Conservation (phyloP, 2,888 invertebrate species). For the Acanthococcus lagerstroemiae region DNA sequence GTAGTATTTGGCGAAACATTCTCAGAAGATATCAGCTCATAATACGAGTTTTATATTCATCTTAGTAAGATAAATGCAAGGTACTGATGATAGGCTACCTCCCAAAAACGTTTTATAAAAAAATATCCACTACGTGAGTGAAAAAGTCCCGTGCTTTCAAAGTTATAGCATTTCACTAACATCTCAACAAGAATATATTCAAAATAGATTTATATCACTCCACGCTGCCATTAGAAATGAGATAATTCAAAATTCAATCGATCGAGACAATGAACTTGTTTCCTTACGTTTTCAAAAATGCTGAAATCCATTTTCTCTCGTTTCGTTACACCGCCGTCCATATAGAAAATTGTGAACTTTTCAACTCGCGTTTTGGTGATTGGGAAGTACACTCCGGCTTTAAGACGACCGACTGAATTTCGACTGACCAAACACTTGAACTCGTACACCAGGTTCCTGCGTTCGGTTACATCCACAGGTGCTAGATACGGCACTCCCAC, state of each 20-base stretch:
- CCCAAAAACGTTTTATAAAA: too few relatives aligned
- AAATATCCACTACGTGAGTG: too few relatives aligned
- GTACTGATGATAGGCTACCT: too few relatives aligned
- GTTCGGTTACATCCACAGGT: constrained; percentile 75
- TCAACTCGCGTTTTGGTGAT: constrained; percentile 46
- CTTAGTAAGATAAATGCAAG: too few relatives aligned
- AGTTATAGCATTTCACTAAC: too few relatives aligned
- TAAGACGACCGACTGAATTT: constrained; percentile 70
- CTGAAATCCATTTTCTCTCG: constrained; percentile 21
- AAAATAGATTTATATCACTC: too few relatives aligned
- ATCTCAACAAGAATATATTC: background rate
- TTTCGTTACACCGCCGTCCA: constrained; percentile 44
- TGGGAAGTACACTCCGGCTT: constrained; percentile 78
- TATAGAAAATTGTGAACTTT: constrained; percentile 65
- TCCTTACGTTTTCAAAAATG: constrained; percentile 3
- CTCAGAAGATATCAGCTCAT: too few relatives aligned
- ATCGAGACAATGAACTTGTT: background rate
- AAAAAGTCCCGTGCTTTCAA: too few relatives aligned
- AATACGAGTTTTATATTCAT: too few relatives aligned
- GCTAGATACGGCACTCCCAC: constrained; percentile 67
- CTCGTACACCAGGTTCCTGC: constrained; percentile 78
- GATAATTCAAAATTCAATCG: background rate
- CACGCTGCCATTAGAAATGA: background rate
- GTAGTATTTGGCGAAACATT: too few relatives aligned
- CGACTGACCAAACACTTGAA: constrained; percentile 68